phyloP scores from a whole-genome alignment of 2,113 vertebrate species.

The Malurus elegans region DNA sequence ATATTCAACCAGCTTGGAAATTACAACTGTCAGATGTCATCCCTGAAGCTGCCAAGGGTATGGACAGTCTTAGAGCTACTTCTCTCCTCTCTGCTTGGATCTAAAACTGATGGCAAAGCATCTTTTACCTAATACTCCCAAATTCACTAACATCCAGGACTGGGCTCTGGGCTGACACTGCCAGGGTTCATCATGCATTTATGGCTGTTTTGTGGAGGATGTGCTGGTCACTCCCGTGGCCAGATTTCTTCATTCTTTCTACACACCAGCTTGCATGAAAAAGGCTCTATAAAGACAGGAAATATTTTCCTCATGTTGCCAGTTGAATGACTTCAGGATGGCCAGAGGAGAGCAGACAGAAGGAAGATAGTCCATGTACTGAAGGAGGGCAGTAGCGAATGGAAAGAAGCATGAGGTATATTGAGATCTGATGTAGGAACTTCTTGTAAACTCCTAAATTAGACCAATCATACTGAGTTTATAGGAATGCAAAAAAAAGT shows the following conservation, averaged over 20 bases:
- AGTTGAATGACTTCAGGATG: background rate
- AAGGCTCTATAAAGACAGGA: background rate
- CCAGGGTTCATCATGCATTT: background rate
- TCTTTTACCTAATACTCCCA: background rate
- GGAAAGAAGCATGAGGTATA: background rate
- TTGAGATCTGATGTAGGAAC: background rate
- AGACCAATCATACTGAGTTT: background rate
- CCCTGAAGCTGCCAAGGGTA: background rate
- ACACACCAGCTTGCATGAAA: background rate
- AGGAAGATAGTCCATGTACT: background rate
- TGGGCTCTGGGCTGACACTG: background rate
- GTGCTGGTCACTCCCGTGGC: background rate
- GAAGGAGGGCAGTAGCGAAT: background rate
- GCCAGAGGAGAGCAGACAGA: background rate
- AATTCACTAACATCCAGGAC: background rate
- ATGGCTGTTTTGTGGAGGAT: background rate
- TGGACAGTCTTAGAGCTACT: background rate
- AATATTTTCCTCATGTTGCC: background rate
- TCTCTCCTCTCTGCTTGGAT: background rate
- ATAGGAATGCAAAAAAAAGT: background rate
- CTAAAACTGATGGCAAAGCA: background rate
- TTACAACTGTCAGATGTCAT: background rate
- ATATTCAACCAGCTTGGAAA: background rate
- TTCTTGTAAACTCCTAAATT: slow-evolving; percentile 11
- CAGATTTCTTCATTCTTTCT: background rate